Evolutionary conservation across 2,888 invertebrate species (phyloP).

Genomic region (Cephus pygmeus): DNA sequence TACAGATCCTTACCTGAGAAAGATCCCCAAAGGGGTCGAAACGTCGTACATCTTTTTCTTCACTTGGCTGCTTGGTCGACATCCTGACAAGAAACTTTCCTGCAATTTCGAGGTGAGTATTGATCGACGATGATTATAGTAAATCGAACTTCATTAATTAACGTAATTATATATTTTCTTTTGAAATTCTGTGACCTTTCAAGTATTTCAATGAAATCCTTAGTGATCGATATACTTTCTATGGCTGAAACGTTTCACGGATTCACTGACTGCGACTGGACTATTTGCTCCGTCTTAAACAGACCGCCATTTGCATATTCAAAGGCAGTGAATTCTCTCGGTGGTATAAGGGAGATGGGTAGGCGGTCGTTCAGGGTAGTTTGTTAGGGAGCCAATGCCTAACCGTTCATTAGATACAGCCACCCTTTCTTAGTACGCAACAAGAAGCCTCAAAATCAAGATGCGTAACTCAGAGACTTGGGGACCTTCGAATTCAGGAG

Average conservation of each 20-base stretch:
- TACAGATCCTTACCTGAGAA: no score
- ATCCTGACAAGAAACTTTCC: no score
- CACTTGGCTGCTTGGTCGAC: no score
- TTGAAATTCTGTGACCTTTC: background rate
- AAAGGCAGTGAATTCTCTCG: slow-evolving; percentile 51
- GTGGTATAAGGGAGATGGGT: slow-evolving; percentile 21
- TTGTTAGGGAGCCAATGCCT: slow-evolving; percentile 44
- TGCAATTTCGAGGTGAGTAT: background rate
- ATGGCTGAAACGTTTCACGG: background rate
- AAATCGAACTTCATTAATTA: background rate
- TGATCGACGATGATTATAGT: background rate
- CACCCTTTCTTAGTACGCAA: background rate
- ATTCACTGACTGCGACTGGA: slow-evolving; percentile 37
- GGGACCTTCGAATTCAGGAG: background rate
- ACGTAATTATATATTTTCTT: background rate
- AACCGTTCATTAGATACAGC: slow-evolving; percentile 48
- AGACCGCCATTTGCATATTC: slow-evolving; percentile 54
- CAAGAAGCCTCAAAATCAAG: slow-evolving; percentile 2
- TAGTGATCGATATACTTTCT: background rate
- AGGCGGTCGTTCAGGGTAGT: slow-evolving; percentile 35
- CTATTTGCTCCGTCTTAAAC: slow-evolving; percentile 49
- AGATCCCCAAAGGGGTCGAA: no score
- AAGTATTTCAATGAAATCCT: background rate
- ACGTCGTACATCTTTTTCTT: no score
- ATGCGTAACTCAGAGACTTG: background rate